These are phyloP conservation scores for Volucella zonaria DNA, from an alignment of 2,888 invertebrate genomes.

Conservation along the genomic window DNA sequence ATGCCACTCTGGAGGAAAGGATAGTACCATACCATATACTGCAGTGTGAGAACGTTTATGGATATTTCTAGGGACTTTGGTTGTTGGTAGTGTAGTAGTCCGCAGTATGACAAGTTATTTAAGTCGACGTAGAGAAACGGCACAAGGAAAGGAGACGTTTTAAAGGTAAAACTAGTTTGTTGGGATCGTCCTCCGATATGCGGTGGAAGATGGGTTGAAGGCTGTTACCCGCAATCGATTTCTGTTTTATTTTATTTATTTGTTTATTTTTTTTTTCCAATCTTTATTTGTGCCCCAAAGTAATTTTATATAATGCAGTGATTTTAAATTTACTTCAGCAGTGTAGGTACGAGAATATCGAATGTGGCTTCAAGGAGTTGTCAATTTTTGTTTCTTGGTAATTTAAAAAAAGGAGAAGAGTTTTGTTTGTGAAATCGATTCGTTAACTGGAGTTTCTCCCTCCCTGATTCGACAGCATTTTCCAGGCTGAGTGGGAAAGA, in stretches of 20 bases:
- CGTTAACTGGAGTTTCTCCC: too few relatives aligned
- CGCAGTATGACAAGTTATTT: constrained; percentile 61
- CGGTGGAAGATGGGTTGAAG: constrained; percentile 20
- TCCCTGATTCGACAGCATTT: too few relatives aligned
- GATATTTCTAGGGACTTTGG: constrained; percentile 8
- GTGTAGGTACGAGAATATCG: too few relatives aligned
- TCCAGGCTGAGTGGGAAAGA: too few relatives aligned
- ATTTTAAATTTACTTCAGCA: not conserved
- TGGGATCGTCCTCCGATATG: constrained; percentile 3
- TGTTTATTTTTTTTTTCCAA: too few relatives aligned
- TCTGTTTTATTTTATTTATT: constrained; percentile 3
- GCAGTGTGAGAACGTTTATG: constrained; percentile 56
- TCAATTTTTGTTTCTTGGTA: too few relatives aligned
- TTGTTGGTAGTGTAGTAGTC: constrained; percentile 13
- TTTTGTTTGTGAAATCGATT: too few relatives aligned
- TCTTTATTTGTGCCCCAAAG: not conserved
- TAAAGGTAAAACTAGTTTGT: constrained; percentile 27
- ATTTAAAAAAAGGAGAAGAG: too few relatives aligned
- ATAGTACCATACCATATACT: constrained; percentile 7
- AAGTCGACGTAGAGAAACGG: not conserved
- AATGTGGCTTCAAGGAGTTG: too few relatives aligned
- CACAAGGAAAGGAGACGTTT: constrained; percentile 16
- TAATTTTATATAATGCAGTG: not conserved
- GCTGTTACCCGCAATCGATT: constrained; percentile 61
- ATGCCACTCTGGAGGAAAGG: constrained; percentile 55